A percentile compares a stretch with the other conserved stretches of the same genome.
phyloP scores from a whole-genome alignment of 2,797 vertebrate species.

The Ctenopoma multispine region DNA sequence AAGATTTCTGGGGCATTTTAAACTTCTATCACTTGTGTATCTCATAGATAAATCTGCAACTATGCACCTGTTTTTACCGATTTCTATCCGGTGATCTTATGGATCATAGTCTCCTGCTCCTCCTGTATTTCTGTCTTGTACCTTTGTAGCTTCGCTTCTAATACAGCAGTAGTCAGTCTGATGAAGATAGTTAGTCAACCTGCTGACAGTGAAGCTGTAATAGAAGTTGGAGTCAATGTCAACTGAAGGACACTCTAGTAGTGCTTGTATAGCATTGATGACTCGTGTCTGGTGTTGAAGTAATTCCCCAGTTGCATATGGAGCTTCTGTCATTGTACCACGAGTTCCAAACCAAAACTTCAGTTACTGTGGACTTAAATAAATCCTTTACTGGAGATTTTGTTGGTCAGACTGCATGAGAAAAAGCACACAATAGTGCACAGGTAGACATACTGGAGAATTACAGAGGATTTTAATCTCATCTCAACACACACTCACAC shows the following conservation, averaged over 20 bases:
- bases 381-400: not conserved
- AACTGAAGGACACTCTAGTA: not conserved
- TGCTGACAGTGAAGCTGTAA: slow-evolving; percentile 8
- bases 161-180: no score
- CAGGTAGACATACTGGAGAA: not conserved
- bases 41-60: no score
- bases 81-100: no score
- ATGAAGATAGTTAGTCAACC: not conserved
- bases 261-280: not conserved
- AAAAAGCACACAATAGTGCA: not conserved
- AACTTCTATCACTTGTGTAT: no score
- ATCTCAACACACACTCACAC: slow-evolving; percentile 12
- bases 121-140: not conserved
- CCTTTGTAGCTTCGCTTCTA: no score
- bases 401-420: slow-evolving; percentile 3
- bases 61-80: no score
- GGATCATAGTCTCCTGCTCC: no score
- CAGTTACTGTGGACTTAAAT: not conserved
- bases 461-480: slow-evolving; percentile 27
- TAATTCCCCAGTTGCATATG: not conserved
- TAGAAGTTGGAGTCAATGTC: not conserved
- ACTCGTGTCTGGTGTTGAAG: not conserved
- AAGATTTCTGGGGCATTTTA: no score
- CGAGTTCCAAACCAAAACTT: not conserved
- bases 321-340: not conserved